Base-by-base conservation (phyloP, 1,140 invertebrate genomes). In the Pteromalus puparum region DNA sequence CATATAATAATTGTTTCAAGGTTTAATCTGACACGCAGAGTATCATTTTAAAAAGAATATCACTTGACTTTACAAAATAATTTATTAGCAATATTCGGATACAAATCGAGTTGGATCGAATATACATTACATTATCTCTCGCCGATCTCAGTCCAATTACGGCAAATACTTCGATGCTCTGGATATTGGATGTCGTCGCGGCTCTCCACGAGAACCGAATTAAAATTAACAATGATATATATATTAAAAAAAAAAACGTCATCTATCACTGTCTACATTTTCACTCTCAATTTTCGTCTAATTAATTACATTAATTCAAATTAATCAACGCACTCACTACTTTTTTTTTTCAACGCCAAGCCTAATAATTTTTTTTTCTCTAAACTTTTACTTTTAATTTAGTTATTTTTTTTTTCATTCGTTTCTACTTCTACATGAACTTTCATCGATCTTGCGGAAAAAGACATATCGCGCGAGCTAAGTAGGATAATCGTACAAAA, bases 81-180 rank as follows among this genome's bases (percentile, higher is more conserved):
- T 84, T 84, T 81, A 81, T 76, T 67, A 84, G 77, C 48, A 79
- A 80, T 30, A 78, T 78, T 83, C 75, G 26, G 26, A 78, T 83
- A 78, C 38, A 83, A 83, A 83, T 83, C 26, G 73, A 76, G 61
- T 46, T 48, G 24, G 34, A 76, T 76, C 15, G n/a, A 77, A 77
- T 46, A 48, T 68, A 77, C 72, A 77, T 67, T 38, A 30, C 24
- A 70, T 70, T 70, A 70, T 70, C 67, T 74, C 48, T 38, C 21
- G 42, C 42, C 24, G 9, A 74, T 61, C 48, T 61, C 28, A 15
- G 15, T 73, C 46, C 68, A 82, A 74, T 10, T 38, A 21, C 21
- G 18, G 30, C 42, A 24, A 72, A 74, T 42, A 12, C 34, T 75
- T 67, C 30, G 53, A 82, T 75, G 80, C 46, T 34, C 46, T 53